These are phyloP conservation scores for Carterocephalus palaemon DNA, from an alignment of 2,888 invertebrate genomes.

Conservation along the genomic window DNA sequence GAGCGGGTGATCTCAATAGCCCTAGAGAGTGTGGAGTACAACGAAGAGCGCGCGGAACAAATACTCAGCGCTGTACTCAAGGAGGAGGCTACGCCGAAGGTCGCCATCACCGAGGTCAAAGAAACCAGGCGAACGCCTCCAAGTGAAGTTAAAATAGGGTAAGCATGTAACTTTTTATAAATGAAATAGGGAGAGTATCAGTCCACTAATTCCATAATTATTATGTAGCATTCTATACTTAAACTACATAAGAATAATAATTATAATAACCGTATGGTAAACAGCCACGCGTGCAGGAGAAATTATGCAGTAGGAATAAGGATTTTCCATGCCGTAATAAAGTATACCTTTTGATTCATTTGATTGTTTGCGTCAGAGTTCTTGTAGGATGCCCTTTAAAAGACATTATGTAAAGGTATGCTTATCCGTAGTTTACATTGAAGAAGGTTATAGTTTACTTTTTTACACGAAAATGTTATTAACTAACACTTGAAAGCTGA, in stretches of 20 bases:
- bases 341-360: too few relatives aligned
- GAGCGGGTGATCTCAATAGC: slow-evolving; percentile 91
- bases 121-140: slow-evolving; percentile 39
- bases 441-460: too few relatives aligned
- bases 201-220: not conserved
- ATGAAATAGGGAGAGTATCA: too few relatives aligned
- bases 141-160: slow-evolving; percentile 51
- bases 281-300: too few relatives aligned
- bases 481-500: too few relatives aligned
- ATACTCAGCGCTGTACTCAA: slow-evolving; percentile 85
- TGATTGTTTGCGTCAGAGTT: too few relatives aligned
- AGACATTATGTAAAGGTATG: too few relatives aligned
- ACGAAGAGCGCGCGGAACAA: slow-evolving; percentile 88
- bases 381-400: too few relatives aligned
- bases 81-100: slow-evolving; percentile 76
- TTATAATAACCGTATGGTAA: not conserved
- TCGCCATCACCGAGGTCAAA: slow-evolving; percentile 39
- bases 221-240: not conserved
- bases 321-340: too few relatives aligned
- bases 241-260: not conserved
- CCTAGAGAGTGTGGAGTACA: slow-evolving; percentile 91
- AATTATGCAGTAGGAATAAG: too few relatives aligned
- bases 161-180: slow-evolving; percentile 37
- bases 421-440: too few relatives aligned
- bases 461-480: too few relatives aligned